These are phyloP conservation scores for Myotis yumanensis DNA, from an alignment of 2,113 vertebrate genomes.

Conservation along the genomic window DNA sequence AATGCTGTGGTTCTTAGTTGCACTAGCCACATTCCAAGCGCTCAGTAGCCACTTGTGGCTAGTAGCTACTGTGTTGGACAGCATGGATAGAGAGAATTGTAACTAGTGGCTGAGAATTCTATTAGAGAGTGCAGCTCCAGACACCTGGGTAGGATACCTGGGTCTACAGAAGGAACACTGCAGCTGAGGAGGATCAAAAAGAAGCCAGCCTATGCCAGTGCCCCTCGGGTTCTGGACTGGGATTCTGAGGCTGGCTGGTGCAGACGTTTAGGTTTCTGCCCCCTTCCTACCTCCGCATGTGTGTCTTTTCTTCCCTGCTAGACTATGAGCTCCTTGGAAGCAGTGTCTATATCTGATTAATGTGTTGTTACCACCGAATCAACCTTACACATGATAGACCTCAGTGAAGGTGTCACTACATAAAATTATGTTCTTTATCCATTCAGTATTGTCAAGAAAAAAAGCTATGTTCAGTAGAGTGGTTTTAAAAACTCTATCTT, in stretches of 20 bases:
- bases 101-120: not conserved
- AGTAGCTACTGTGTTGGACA: not conserved
- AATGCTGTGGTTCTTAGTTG: not conserved
- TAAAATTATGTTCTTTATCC: not conserved
- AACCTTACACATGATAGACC: not conserved
- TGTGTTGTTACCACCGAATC: not conserved
- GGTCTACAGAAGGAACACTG: not conserved
- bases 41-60: not conserved
- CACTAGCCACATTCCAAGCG: not conserved
- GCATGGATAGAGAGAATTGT: not conserved
- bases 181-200: not conserved
- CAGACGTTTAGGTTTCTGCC: not conserved
- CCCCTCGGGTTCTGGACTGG: not conserved
- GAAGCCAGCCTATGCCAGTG: accelerated
- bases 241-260: not conserved
- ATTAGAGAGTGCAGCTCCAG: not conserved
- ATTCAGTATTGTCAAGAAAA: slow-evolving; percentile 30
- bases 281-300: not conserved
- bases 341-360: not conserved
- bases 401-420: not conserved
- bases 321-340: not conserved
- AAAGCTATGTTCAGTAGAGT: not conserved
- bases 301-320: not conserved
- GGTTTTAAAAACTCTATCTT: not conserved
- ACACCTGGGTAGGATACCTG: not conserved